Evolutionary conservation across 2,888 invertebrate species (phyloP).

Genomic region (Callinectes sapidus): DNA sequence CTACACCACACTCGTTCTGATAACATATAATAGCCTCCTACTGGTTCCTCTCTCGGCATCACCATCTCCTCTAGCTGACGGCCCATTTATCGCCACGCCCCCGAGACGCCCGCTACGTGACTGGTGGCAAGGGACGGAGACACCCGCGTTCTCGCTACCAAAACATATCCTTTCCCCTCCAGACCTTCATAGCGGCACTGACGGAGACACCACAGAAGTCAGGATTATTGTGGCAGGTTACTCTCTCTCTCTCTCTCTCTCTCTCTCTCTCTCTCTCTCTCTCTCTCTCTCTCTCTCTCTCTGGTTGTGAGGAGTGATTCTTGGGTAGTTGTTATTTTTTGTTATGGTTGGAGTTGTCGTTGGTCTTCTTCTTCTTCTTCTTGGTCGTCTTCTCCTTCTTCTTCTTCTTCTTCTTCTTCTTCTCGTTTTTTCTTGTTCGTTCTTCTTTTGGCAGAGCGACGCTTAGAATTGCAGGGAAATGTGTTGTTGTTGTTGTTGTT

Average conservation of each 20-base stretch:
- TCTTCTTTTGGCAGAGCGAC: too few species aligned
- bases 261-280: neutral
- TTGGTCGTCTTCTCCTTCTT: too few species aligned
- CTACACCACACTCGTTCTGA: neutral
- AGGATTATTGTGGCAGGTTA: neutral
- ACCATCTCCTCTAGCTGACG: neutral
- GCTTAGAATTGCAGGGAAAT: too few species aligned
- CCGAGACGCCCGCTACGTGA: neutral
- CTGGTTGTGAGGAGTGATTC: too few species aligned
- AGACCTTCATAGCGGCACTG: neutral
- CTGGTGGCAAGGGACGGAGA: conserved; percentile 21
- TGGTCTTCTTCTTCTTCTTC: too few species aligned
- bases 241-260: neutral
- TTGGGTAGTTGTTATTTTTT: too few species aligned
- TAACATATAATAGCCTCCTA: neutral
- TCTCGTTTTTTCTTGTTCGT: too few species aligned
- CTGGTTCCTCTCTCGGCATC: neutral
- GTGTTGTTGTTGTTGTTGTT: too few species aligned
- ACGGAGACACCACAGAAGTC: neutral
- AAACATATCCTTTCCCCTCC: neutral
- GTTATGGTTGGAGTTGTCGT: too few species aligned
- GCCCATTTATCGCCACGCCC: neutral
- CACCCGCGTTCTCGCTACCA: neutral
- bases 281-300: too few species aligned
- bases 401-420: too few species aligned